Base-by-base conservation (phyloP, 2,888 invertebrate genomes). In the Chydorus sphaericus region DNA sequence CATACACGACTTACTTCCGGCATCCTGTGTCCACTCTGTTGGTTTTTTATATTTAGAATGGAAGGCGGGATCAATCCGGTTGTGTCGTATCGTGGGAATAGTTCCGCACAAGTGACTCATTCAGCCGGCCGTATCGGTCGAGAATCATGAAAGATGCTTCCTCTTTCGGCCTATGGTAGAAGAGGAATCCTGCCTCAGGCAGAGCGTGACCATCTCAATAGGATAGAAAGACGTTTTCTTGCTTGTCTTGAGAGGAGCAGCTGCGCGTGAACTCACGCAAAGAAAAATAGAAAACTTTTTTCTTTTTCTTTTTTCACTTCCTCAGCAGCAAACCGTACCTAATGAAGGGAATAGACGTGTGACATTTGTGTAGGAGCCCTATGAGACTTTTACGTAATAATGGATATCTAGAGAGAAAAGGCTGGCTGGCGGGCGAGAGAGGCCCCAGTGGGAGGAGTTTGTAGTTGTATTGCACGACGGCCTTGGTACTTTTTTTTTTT, bases 61-160 rank as follows among this genome's bases (percentile, higher is more conserved):
- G n/a, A n/a, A n/a, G 51, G 30, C 6, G n/a, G 31, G 29, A 51
- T 14, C 30, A 51, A 39, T 10, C 36, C 14, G 36, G 36, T n/a
- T n/a, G 36, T n/a, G 10, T 10, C 26, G 30, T 14, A 36, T 31
- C 52, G 52, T 52, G 52, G 52, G 52, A 52, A 52, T 52, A n/a
- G 52, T 26, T 33, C 33, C 52, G 52, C 52, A 52, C 33, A 52
- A 52, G 36, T 52, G 37, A 52, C 52, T 52, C 52, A 33, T 37
- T 52, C 52, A 52, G 36, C 52, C 36, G 37, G 36, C 36, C 52
- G 52, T 52, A 52, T 33, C 52, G 23, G 31, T 36, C 23, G 16
- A 23, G 38, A 38, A n/a, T 3, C 16, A 38, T 7, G 20, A 8
- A 38, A 23, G 23, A 2, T 8, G 33, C 26, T n/a, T 44, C 44